These are phyloP conservation scores for Eueides isabella DNA, from an alignment of 1,140 invertebrate species.

Conservation along the genomic window DNA sequence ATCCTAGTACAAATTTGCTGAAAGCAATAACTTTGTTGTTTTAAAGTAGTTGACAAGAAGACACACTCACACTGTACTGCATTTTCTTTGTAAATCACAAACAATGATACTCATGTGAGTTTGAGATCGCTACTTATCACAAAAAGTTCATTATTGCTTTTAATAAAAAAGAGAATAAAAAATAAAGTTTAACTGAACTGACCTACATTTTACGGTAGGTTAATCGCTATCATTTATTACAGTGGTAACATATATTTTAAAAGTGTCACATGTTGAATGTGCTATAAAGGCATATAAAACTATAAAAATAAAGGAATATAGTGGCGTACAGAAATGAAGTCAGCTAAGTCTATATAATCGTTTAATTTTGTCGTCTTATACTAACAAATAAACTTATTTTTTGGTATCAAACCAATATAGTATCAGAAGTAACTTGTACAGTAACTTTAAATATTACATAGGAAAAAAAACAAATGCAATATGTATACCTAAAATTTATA, in stretches of 20 bases:
- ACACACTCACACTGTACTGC: background rate
- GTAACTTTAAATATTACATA: conserved; percentile 5
- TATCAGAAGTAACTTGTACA: background rate
- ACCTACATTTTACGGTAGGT: background rate
- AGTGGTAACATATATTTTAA: background rate
- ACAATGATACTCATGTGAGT: conserved; percentile 29
- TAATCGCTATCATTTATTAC: background rate
- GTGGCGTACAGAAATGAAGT: background rate
- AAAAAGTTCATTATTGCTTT: conserved; percentile 32
- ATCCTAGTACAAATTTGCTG: background rate
- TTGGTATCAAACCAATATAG: background rate
- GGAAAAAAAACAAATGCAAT: conserved; percentile 1
- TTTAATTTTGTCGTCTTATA: background rate
- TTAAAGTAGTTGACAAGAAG: background rate
- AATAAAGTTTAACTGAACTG: background rate
- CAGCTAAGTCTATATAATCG: conserved; percentile 1
- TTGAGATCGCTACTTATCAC: conserved; percentile 52
- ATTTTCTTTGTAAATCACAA: background rate
- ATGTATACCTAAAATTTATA: background rate
- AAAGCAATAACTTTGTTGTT: background rate
- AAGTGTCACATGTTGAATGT: background rate
- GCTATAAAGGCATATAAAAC: background rate
- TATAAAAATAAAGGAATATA: background rate
- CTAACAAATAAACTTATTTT: conserved; percentile 5
- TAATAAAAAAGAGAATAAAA: conserved; percentile 15